Evolutionary conservation across 2,888 invertebrate species (phyloP).

Genomic region (Machimus rusticus): DNA sequence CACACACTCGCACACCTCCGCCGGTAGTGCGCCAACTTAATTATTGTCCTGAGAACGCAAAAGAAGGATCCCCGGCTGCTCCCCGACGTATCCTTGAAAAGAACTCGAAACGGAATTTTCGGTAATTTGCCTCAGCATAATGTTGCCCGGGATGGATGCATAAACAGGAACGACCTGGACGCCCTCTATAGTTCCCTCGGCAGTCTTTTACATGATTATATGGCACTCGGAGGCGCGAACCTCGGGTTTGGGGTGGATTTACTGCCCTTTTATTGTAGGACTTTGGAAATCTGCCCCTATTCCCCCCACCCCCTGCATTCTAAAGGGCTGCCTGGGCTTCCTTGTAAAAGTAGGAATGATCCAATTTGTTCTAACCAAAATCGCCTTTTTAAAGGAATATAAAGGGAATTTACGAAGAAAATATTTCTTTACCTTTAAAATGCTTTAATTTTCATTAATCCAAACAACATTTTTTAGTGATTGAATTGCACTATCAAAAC

Average conservation of each 20-base stretch:
- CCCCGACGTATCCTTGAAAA: slow-evolving; percentile 29
- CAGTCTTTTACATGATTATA: slow-evolving; percentile 35
- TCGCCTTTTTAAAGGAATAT: background rate
- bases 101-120: slow-evolving; percentile 33
- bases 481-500: no score
- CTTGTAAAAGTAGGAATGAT: background rate
- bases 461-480: no score
- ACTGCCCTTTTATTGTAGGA: background rate
- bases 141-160: slow-evolving; percentile 16
- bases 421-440: no score
- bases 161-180: slow-evolving; percentile 23
- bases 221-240: background rate
- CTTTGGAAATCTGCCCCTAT: background rate
- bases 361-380: background rate
- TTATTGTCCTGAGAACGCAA: slow-evolving; percentile 34
- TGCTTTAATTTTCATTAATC: no score
- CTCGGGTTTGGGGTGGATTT: background rate
- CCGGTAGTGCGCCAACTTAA: slow-evolving; percentile 13
- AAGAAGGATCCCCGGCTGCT: background rate
- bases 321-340: background rate
- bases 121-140: slow-evolving; percentile 34
- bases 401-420: background rate
- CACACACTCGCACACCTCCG: background rate
- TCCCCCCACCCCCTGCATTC: background rate
- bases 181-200: slow-evolving; percentile 19